These are phyloP conservation scores for Andrena praecox DNA, from an alignment of 2,888 invertebrate genomes.

Conservation along the genomic window DNA sequence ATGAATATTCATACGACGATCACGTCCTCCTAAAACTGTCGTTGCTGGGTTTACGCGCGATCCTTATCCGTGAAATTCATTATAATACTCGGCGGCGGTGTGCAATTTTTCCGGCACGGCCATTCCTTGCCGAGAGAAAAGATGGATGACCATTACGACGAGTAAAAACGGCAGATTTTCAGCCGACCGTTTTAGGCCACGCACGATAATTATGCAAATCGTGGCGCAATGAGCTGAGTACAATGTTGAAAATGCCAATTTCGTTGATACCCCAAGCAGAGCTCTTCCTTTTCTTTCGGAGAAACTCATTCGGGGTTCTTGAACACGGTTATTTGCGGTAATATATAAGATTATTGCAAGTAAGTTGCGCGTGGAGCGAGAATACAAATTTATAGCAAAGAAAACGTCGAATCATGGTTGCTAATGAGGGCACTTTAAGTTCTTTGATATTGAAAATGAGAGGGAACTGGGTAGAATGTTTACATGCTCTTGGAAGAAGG, in stretches of 20 bases:
- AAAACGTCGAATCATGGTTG: not conserved
- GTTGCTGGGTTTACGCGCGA: slow-evolving; percentile 66
- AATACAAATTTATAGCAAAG: not conserved
- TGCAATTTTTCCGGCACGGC: slow-evolving; percentile 31
- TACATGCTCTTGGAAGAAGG: too few relatives aligned
- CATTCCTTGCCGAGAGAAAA: slow-evolving; percentile 17
- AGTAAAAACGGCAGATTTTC: slow-evolving; percentile 23
- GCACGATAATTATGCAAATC: slow-evolving; percentile 60
- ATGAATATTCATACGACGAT: slow-evolving; percentile 75
- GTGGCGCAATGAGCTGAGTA: slow-evolving; percentile 9
- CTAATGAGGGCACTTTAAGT: slow-evolving; percentile 4
- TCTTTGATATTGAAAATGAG: not conserved
- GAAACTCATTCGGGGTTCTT: slow-evolving; percentile 1
- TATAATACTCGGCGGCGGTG: slow-evolving; percentile 68
- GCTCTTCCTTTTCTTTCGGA: not conserved
- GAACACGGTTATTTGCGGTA: slow-evolving; percentile 23
- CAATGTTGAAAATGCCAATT: slow-evolving; percentile 47
- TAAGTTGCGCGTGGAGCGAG: not conserved
- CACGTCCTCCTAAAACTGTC: slow-evolving; percentile 57
- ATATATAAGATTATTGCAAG: slow-evolving; percentile 28
- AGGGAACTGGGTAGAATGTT: not conserved
- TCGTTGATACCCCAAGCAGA: not conserved
- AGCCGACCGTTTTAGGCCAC: slow-evolving; percentile 32
- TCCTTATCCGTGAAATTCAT: slow-evolving; percentile 70
- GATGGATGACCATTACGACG: slow-evolving; percentile 35